phyloP scores from a whole-genome alignment of 2,797 vertebrate species.

The Anas georgica region DNA sequence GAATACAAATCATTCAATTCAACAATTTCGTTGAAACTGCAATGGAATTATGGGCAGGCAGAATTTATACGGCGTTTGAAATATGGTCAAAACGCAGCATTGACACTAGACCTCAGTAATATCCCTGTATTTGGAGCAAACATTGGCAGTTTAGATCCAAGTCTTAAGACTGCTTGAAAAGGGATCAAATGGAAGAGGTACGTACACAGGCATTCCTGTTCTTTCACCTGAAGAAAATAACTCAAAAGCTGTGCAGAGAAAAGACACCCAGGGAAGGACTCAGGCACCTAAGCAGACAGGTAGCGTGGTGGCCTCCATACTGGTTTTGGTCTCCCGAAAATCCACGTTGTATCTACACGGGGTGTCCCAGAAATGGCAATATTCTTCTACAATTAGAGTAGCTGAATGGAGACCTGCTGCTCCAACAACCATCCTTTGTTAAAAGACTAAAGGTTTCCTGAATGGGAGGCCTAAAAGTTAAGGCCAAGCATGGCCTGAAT shows the following conservation, averaged over 20 bases:
- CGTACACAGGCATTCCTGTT: rapidly evolving
- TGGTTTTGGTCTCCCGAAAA: neutral
- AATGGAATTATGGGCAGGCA: neutral
- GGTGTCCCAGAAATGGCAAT: neutral
- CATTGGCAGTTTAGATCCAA: neutral
- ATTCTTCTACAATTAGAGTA: neutral
- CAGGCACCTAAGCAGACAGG: neutral
- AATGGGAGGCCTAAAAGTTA: neutral
- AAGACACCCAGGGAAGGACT: neutral
- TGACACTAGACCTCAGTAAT: neutral
- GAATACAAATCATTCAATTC: neutral
- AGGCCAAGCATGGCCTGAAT: neutral
- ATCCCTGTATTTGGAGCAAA: rapidly evolving
- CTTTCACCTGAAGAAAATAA: neutral
- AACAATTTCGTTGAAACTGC: neutral
- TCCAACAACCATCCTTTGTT: neutral
- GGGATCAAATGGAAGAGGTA: neutral
- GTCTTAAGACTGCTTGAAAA: neutral
- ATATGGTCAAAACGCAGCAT: neutral
- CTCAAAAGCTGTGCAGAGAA: neutral
- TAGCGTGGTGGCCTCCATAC: neutral
- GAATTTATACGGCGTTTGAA: neutral
- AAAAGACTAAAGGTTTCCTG: neutral
- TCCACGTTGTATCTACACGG: rapidly evolving
- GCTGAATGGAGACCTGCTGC: neutral